These are phyloP conservation scores for Drosophila repleta DNA, from an alignment of 1,140 invertebrate genomes.

Conservation along the genomic window DNA sequence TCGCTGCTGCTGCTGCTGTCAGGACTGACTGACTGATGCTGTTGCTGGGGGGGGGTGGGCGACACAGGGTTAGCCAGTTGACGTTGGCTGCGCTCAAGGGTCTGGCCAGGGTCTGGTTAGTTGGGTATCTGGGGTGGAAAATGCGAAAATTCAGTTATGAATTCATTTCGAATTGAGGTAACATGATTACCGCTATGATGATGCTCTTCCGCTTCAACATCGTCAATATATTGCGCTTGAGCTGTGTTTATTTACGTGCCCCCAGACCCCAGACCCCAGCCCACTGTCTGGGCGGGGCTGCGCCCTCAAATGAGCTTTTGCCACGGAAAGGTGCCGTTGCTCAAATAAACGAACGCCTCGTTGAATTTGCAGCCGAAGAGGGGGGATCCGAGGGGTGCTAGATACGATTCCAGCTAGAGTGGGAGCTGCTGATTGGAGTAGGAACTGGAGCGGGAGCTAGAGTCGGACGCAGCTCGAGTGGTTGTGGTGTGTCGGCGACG, in stretches of 20 bases:
- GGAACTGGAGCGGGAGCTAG: slow-evolving; percentile 13
- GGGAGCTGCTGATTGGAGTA: neutral
- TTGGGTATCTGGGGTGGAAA: slow-evolving; percentile 45
- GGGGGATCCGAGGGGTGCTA: neutral
- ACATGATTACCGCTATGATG: slow-evolving; percentile 84
- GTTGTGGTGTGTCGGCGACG: slow-evolving; percentile 31
- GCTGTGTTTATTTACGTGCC: slow-evolving; percentile 78
- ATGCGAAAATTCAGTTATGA: slow-evolving; percentile 83
- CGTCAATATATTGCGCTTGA: slow-evolving; percentile 80
- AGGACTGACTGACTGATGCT: neutral
- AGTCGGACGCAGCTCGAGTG: slow-evolving; percentile 30
- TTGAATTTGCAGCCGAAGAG: slow-evolving; percentile 56
- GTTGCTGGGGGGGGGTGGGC: neutral
- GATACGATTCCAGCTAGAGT: slow-evolving; percentile 3
- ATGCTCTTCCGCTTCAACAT: slow-evolving; percentile 79
- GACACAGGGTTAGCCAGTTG: slow-evolving; percentile 45
- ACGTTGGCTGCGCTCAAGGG: slow-evolving; percentile 40
- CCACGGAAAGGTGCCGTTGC: slow-evolving; percentile 75
- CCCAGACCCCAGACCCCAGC: neutral
- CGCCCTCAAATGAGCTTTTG: slow-evolving; percentile 72
- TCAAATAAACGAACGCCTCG: slow-evolving; percentile 79
- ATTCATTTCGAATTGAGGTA: slow-evolving; percentile 84
- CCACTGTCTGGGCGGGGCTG: neutral
- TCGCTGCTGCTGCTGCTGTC: neutral
- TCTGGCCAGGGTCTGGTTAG: slow-evolving; percentile 16